Percentiles rank a stretch among this genome's conserved stretches.
These are phyloP conservation scores for Drosophila suboccidentalis DNA, from an alignment of 2,888 invertebrate genomes.

Conservation along the genomic window DNA sequence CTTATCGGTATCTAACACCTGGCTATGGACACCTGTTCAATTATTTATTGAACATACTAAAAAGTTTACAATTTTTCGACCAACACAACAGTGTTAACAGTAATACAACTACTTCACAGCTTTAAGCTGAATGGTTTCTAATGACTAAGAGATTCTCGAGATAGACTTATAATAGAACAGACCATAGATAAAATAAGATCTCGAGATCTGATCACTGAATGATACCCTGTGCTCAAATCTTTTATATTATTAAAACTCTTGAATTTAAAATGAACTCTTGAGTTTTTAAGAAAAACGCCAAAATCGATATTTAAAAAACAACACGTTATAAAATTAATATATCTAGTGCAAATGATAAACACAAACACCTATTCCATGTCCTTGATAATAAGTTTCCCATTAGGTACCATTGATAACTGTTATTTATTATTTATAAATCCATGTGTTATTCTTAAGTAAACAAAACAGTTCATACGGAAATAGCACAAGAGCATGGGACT, in stretches of 20 bases:
- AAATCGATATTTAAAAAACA: slow-evolving; percentile 43
- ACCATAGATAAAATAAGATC: background rate
- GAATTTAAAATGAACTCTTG: background rate
- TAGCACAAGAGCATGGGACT: slow-evolving; percentile 15
- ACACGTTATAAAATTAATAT: slow-evolving; percentile 10
- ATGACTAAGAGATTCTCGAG: slow-evolving; percentile 1
- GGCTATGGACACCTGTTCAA: slow-evolving; percentile 66
- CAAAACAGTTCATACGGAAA: slow-evolving; percentile 31
- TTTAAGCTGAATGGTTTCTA: background rate
- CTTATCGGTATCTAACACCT: slow-evolving; percentile 70
- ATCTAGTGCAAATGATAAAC: slow-evolving; percentile 26
- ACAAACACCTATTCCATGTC: slow-evolving; percentile 10
- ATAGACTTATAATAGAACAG: background rate
- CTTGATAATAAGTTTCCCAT: slow-evolving; percentile 31
- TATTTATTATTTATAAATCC: slow-evolving; percentile 39
- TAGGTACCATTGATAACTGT: slow-evolving; percentile 21
- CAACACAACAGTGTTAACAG: slow-evolving; percentile 2
- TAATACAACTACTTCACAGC: background rate
- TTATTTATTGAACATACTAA: slow-evolving; percentile 55
- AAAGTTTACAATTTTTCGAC: slow-evolving; percentile 39
- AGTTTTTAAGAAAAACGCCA: slow-evolving; percentile 8
- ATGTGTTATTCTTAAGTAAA: slow-evolving; percentile 26
- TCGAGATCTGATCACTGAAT: background rate
- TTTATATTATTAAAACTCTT: background rate
- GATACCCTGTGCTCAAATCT: background rate